Evolutionary conservation across 2,113 vertebrate species (phyloP), one percentile per base, ranked within the genome.

Genomic region (Triplophysa dalaica): DNA sequence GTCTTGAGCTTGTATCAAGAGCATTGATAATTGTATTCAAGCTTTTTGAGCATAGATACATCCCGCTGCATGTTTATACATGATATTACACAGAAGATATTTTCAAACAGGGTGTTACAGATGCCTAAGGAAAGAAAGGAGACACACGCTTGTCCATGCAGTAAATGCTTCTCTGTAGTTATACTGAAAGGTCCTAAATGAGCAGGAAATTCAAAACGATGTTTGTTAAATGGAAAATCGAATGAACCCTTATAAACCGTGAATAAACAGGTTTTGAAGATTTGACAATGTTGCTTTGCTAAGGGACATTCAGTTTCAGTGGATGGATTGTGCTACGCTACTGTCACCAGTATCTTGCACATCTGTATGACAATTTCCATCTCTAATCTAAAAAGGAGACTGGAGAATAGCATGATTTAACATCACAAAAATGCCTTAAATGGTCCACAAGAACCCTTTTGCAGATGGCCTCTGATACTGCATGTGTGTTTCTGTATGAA

Each of bases 221-320:
- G 61, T 56, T 70, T 56, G 62, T 16, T 62, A 41, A 63, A 69
- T 43, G 81, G 70, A 17, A 75, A 58, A 43, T 14, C 48, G 26
- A 75, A 70, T 74, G 76, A 65, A 17, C 67, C 41, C 24, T 83
- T 48, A 19, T 58, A 17, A 16, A 54, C 50, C 6, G 14, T 74
- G 77, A 74, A 80, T 80, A 65, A 66, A 52, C 66, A 80, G 73
- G 63, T 79, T 75, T 64, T 29, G 19, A 72, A 60, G 62, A 45
- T 72, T 22, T 45, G 24, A 8, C n/a, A 19, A 26, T 65, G 22
- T 58, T 78, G 52, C 75, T 43, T 52, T 17, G 67, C 43, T 43
- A 45, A 67, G 45, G 79, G 38, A 66, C 24, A 60, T 38, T 62
- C 48, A 17, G 56, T 78, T 78, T 78, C 65, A 70, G 75, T 1